phyloP scores from a whole-genome alignment of 2,113 vertebrate genomes.

The Sapajus apella region DNA sequence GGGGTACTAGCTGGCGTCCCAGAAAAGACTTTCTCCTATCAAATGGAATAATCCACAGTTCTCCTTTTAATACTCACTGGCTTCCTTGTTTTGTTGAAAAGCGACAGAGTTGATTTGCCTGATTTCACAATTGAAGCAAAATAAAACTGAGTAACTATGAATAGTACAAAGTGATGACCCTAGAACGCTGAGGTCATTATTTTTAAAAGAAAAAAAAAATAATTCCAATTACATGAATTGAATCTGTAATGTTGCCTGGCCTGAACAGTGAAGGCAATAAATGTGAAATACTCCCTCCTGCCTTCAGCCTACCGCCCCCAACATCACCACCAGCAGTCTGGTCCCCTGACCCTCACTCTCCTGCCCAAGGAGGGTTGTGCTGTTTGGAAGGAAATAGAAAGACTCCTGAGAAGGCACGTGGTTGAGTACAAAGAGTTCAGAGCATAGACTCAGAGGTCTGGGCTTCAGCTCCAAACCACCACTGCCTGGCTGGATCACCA shows the following conservation, averaged over 20 bases:
- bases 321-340: neutral
- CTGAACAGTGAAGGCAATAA: neutral
- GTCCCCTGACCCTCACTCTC: neutral
- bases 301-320: neutral
- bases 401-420: neutral
- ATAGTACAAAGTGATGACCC: neutral
- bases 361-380: neutral
- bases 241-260: neutral
- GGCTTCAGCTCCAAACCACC: neutral
- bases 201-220: neutral
- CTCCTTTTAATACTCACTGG: neutral
- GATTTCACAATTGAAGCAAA: slow-evolving; percentile 38
- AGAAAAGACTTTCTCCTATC: neutral
- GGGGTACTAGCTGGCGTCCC: neutral
- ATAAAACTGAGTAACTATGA: neutral
- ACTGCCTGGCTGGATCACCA: neutral
- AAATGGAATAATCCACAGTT: neutral
- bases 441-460: neutral
- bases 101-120: neutral
- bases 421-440: neutral
- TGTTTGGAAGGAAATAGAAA: slow-evolving; percentile 23
- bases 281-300: neutral
- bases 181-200: slow-evolving; percentile 1
- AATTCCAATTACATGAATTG: neutral
- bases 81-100: neutral